phyloP scores from a whole-genome alignment of 2,888 invertebrate species.

The Phaedon cochleariae region DNA sequence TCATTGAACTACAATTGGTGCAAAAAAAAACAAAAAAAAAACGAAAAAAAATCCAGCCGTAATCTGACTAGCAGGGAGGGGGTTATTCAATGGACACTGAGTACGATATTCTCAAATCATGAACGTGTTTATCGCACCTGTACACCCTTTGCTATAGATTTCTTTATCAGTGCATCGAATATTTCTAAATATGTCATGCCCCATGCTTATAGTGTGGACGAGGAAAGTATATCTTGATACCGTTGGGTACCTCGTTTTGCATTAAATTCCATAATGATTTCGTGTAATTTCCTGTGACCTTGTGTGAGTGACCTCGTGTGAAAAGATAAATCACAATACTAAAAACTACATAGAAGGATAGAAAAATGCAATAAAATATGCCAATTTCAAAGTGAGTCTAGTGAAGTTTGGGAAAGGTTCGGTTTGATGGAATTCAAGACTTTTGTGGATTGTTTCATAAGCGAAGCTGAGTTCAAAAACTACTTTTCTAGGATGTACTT shows the following conservation, averaged over 20 bases:
- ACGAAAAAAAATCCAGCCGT: too few species aligned
- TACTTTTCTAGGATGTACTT: not conserved
- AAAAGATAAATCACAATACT: constrained; percentile 49
- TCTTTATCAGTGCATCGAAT: constrained; percentile 11
- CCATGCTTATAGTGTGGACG: constrained; percentile 59
- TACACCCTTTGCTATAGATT: constrained; percentile 23
- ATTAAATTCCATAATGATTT: constrained; percentile 22
- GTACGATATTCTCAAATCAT: too few species aligned
- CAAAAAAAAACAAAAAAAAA: too few species aligned
- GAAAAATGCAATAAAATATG: constrained; percentile 35
- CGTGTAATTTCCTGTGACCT: constrained; percentile 43
- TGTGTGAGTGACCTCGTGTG: constrained; percentile 44
- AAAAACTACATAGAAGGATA: constrained; percentile 45
- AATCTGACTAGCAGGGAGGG: too few species aligned
- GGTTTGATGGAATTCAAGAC: constrained; percentile 25
- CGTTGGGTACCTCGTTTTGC: constrained; percentile 48
- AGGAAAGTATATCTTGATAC: constrained; percentile 62
- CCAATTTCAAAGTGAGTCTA: constrained; percentile 34
- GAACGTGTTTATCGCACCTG: too few species aligned
- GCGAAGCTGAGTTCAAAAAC: not conserved
- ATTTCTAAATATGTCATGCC: constrained; percentile 51
- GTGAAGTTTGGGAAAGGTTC: constrained; percentile 8
- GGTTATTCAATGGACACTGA: too few species aligned
- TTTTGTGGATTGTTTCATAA: not conserved
- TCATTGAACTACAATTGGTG: too few species aligned